These are phyloP conservation scores for Parnassius orleans DNA, from an alignment of 2,888 invertebrate species.

Conservation along the genomic window DNA sequence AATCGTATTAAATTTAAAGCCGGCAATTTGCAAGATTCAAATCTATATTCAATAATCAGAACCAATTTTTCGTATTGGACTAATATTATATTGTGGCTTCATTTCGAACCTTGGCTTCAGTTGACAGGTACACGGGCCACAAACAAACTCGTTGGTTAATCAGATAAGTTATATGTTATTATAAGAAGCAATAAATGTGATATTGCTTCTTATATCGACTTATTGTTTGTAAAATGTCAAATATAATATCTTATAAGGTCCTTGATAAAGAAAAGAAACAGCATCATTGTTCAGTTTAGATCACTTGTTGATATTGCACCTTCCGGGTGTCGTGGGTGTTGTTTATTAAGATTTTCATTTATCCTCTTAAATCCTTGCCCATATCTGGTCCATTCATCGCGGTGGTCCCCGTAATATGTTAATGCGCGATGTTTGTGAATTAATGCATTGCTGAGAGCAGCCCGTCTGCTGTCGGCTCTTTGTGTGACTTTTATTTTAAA, in stretches of 20 bases:
- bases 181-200: not conserved
- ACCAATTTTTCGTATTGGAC: too few species aligned
- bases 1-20: too few species aligned
- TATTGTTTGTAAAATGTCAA: constrained; percentile 1
- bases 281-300: constrained; percentile 19
- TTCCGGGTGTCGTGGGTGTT: constrained; percentile 51
- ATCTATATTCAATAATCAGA: too few species aligned
- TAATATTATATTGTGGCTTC: too few species aligned
- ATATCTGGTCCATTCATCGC: constrained; percentile 64
- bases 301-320: constrained; percentile 29
- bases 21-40: too few species aligned
- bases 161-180: too few species aligned
- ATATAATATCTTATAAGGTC: too few species aligned
- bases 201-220: not conserved
- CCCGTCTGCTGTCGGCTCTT: constrained; percentile 56
- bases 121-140: too few species aligned
- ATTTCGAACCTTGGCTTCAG: too few species aligned
- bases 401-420: constrained; percentile 53
- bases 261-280: constrained; percentile 14
- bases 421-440: constrained; percentile 62
- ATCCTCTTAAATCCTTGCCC: constrained; percentile 56
- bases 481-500: constrained; percentile 38
- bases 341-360: constrained; percentile 60
- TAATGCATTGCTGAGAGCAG: constrained; percentile 45
- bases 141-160: too few species aligned